Evolutionary conservation across 1,140 invertebrate species (phyloP).

Genomic region (Spodoptera frugiperda): DNA sequence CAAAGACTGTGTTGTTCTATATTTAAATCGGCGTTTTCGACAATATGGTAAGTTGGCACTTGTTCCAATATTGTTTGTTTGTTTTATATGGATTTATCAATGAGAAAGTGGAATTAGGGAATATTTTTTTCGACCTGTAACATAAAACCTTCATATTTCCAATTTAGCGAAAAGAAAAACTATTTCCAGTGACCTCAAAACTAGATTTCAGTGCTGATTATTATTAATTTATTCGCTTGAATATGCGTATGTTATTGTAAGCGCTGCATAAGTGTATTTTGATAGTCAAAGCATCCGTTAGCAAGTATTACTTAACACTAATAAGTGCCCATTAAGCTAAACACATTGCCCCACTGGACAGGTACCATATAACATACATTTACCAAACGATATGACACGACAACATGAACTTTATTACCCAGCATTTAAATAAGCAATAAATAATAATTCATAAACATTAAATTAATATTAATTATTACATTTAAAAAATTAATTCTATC

Average conservation of each 20-base stretch:
- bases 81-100: constrained; percentile 12
- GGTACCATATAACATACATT: background rate
- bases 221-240: too few relatives aligned
- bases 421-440: too few relatives aligned
- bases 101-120: background rate
- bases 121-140: background rate
- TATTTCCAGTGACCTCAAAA: too few relatives aligned
- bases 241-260: background rate
- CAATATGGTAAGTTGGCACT: constrained; percentile 64
- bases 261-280: background rate
- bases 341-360: background rate
- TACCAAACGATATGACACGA: too few relatives aligned
- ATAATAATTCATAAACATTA: too few relatives aligned
- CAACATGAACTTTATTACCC: too few relatives aligned
- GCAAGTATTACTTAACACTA: background rate
- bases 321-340: background rate
- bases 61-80: constrained; percentile 47
- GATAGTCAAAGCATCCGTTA: background rate
- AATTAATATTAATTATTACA: too few relatives aligned
- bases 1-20: constrained; percentile 45
- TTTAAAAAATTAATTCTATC: too few relatives aligned
- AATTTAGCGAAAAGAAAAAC: too few relatives aligned
- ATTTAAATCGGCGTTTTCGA: constrained; percentile 42
- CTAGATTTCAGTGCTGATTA: too few relatives aligned
- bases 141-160: background rate